Base-by-base conservation (phyloP, 2,797 vertebrate species). In the Pseudomugil gertrudae region DNA sequence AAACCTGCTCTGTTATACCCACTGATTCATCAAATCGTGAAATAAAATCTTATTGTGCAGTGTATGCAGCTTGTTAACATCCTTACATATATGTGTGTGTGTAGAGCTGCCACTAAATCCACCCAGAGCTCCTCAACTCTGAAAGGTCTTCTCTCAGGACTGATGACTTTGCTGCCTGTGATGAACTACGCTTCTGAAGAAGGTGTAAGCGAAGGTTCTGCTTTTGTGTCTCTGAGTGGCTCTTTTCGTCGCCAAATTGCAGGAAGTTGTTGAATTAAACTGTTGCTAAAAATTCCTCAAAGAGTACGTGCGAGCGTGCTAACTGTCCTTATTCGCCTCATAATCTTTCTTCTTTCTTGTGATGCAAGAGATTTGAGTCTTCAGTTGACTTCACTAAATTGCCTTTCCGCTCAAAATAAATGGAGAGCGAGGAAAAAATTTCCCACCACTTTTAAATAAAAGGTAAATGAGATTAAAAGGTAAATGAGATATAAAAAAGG, bases 381-480 rank as follows among this genome's bases (percentile, higher is more conserved):
- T 93, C 89, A 93, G 92, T 89, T 93, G 92, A 94, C 92, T 94
- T 92, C 91, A 90, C 88, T 92, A 94, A 94, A 95, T 94, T 95
- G 92, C 92, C 90, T 94, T 94, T 94, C 90, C 80, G 89, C 90
- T 94, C 89, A 92, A 92, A 91, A 84, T 86, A 88, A 90, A 91
- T 64, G 82, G 27, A 66, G 63, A 9, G 32, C 69, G 32, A 63
- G 74, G 19, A 35, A 5, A 48, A 27, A 77, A 87, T 76, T 75
- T 35, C 58, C 69, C 87, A 78, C 76, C 85, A 88, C 89, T 92
- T 88, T 93, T 92, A 94, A 94, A 93, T 93, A 92, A 94, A 93
- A 93, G 92, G 91, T 94, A 94, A 93, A 94, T 93, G 81, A 89
- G 89, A 92, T 91, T 91, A 94, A 90, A 92, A 88, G 90, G 84